Evolutionary conservation across 2,113 vertebrate genomes (phyloP).

Genomic region (Eulacestoma nigropectus): DNA sequence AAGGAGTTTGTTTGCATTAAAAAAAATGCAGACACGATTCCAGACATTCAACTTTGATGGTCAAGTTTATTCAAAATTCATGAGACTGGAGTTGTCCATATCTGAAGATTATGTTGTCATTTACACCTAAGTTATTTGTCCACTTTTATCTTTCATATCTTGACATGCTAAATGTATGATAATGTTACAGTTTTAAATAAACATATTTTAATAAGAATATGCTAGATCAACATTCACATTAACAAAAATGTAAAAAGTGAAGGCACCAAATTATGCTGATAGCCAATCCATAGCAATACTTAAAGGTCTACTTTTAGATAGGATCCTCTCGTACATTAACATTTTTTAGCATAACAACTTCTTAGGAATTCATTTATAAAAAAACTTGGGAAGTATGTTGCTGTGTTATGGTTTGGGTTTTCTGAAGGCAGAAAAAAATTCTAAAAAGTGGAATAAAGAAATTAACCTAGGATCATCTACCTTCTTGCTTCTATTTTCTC

Average conservation of each 20-base stretch:
- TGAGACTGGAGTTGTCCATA: neutral
- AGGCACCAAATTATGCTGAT: neutral
- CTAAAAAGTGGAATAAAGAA: neutral
- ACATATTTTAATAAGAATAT: neutral
- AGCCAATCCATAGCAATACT: neutral
- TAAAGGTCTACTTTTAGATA: neutral
- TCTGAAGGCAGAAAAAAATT: neutral
- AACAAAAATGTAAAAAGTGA: neutral
- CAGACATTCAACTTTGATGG: neutral
- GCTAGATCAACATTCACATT: neutral
- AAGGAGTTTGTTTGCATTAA: slow-evolving; percentile 25
- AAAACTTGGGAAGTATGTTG: neutral
- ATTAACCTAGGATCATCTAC: neutral
- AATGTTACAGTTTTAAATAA: neutral
- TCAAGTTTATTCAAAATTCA: neutral
- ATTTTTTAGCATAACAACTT: neutral
- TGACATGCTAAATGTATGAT: neutral
- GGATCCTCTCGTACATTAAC: rapidly evolving
- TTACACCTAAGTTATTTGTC: neutral
- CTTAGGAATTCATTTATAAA: neutral
- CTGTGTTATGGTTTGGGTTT: neutral
- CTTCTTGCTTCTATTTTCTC: neutral
- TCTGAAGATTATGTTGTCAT: neutral
- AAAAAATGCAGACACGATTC: neutral
- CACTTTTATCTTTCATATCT: neutral